A percentile compares a stretch with the other conserved stretches of the same genome.
Conservation (phyloP, 92 coral and sea anemone genomes). For the Paramuricea clavata region DNA sequence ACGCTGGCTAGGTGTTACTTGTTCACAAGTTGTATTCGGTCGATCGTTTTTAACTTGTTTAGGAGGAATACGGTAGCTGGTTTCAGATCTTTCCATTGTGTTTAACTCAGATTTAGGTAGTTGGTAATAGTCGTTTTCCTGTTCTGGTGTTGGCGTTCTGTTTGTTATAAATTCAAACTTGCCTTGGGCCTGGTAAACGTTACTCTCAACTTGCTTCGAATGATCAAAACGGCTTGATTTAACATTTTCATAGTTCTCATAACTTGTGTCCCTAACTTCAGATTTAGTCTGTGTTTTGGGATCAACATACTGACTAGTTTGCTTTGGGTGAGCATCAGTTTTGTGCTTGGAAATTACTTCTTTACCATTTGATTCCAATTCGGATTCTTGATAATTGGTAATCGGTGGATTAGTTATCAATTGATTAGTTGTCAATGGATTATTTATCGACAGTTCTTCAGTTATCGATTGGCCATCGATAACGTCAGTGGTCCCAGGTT, state of each 20-base stretch:
- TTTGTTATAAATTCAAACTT: too few relatives aligned
- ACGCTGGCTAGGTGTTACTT: neutral
- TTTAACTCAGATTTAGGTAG: neutral
- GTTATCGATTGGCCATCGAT: neutral
- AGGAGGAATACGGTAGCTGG: neutral
- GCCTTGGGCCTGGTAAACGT: neutral
- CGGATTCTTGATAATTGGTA: too few relatives aligned
- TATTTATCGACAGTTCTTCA: neutral
- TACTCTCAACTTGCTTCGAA: too few relatives aligned
- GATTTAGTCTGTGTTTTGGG: neutral
- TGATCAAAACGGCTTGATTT: neutral
- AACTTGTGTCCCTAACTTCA: neutral
- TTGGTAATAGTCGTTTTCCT: neutral
- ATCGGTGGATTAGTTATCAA: neutral
- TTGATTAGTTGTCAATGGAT: neutral
- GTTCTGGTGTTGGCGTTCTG: neutral
- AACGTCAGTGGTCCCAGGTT: neutral
- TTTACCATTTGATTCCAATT: neutral
- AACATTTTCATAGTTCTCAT: neutral
- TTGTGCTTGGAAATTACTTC: neutral
- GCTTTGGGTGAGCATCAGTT: neutral
- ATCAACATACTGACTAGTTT: neutral
- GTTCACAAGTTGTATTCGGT: neutral
- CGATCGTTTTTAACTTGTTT: neutral
- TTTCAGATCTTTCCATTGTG: neutral